Conservation (phyloP, 2,113 vertebrate species). For the Sturnus vulgaris region DNA sequence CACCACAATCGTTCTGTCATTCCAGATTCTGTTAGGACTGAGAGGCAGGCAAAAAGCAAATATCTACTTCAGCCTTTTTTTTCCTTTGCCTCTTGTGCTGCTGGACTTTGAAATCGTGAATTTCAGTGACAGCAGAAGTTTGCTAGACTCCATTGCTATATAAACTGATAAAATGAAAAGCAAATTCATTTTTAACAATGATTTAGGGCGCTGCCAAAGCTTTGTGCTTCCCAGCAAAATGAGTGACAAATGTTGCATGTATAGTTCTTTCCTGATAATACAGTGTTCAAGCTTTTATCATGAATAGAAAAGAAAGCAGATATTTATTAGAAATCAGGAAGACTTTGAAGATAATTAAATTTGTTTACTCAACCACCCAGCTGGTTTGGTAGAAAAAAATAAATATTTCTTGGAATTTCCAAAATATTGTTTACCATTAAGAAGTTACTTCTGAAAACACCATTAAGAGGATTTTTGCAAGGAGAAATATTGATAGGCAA, state of each 20-base stretch:
- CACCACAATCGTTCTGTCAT: neutral
- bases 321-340: neutral
- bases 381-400: neutral
- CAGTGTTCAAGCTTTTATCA: neutral
- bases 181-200: neutral
- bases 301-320: neutral
- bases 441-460: neutral
- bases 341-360: neutral
- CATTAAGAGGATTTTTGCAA: neutral
- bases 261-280: neutral
- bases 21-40: neutral
- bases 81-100: neutral
- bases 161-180: neutral
- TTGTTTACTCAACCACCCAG: neutral
- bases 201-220: neutral
- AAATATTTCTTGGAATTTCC: neutral
- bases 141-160: neutral
- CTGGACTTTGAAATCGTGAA: neutral
- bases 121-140: neutral
- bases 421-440: neutral
- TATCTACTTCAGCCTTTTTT: neutral
- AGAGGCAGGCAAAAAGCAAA: neutral
- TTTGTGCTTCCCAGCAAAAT: neutral
- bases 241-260: neutral
- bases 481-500: neutral